These are phyloP conservation scores for Lepeophtheirus nordmannii DNA, from an alignment of 2,888 invertebrate species.

Conservation along the genomic window DNA sequence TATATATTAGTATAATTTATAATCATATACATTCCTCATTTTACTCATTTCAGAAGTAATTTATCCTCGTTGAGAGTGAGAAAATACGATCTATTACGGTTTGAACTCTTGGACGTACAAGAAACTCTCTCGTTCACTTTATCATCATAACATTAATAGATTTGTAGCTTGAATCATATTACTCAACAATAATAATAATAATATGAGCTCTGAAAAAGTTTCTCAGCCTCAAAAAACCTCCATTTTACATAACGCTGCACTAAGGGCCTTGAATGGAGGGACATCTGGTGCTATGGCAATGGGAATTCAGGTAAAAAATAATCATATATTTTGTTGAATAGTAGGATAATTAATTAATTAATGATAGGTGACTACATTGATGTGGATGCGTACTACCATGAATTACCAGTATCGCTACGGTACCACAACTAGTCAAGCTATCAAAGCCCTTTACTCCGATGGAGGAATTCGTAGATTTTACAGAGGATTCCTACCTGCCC, in stretches of 20 bases:
- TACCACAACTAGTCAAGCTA: constrained; percentile 5
- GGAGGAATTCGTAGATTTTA: constrained; percentile 18
- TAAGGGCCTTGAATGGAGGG: constrained; percentile 9
- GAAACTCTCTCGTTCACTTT: no score
- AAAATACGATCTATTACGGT: no score
- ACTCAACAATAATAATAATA: no score
- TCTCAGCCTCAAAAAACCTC: neutral
- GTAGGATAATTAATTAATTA: neutral
- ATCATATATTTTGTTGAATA: neutral
- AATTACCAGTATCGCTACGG: constrained; percentile 24
- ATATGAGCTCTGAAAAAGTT: neutral
- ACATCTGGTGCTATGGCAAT: constrained; percentile 24
- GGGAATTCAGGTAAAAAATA: constrained; percentile 12
- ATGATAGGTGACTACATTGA: constrained; percentile 14
- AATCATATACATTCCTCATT: no score
- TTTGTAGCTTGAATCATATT: no score
- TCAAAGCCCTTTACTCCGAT: constrained; percentile 12
- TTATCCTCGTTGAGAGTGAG: no score
- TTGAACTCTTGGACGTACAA: no score
- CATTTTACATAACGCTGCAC: neutral
- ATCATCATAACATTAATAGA: no score
- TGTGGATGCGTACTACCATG: constrained; percentile 25
- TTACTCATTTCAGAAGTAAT: no score
- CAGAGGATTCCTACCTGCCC: constrained; percentile 16
- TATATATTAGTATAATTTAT: no score